Evolutionary conservation across 2,888 invertebrate species (phyloP), one percentile per base, ranked within the genome.

Genomic region (Ectemnius cavifrons): DNA sequence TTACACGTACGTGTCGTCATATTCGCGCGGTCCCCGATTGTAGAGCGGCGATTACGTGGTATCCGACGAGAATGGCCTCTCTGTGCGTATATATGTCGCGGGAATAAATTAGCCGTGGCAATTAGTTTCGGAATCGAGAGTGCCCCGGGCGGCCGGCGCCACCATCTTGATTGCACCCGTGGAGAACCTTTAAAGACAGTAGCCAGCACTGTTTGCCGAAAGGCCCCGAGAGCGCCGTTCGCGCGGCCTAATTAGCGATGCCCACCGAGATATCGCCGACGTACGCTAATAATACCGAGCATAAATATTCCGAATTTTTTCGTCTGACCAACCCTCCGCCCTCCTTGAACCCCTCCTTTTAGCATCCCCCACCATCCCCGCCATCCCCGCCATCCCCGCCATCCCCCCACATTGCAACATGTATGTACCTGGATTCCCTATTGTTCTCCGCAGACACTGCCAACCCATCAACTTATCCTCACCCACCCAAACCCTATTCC

Each of bases 201-300:
- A 90, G 90, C 89, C 81, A 88, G 89, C 88, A 87, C 90, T 89
- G 90, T 91, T 89, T 88, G 90, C 89, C 89, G 88, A 90, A 90
- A 90, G 90, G 85, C 87, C 77, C 73, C 16, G 52, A 52, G 79
- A 79, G 83, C 71, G 82, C 59, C 82, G 78, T 73, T 79, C 79
- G 84, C 85, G 88, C 88, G 86, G 87, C 86, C 90, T 91, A 91
- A 91, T 91, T 91, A 90, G 90, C 89, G 91, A 91, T 91, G 89
- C 90, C 89, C 90, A 89, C 87, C 84, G 86, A 89, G 90, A 90
- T 90, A 91, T 89, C 89, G 83, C 85, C 86, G 80, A 86, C 86
- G 83, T 87, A 88, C 88, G 88, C 89, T 90, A 89, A 90, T 89
- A 90, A 89, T 89, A 90, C 89, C 85, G 85, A 85, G 85, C 89